Evolutionary conservation across 2,888 invertebrate species (phyloP).

Genomic region (Patella caerulea): DNA sequence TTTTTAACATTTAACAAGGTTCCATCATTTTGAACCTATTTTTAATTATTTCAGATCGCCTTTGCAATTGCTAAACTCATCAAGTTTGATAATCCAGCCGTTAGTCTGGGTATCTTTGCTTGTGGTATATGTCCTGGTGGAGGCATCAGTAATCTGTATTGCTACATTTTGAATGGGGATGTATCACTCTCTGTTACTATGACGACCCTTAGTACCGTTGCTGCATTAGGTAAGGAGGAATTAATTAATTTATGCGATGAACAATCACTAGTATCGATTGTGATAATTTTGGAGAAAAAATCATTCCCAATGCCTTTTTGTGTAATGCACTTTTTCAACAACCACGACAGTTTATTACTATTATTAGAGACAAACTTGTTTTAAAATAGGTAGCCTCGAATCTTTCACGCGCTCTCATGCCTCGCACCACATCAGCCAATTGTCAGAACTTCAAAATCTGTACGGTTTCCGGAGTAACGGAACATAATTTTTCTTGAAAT

Average conservation of each 20-base stretch:
- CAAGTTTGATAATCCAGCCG: conserved; percentile 46
- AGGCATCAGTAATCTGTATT: conserved; percentile 97
- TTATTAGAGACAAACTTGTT: no score
- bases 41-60: conserved; percentile 54
- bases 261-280: not conserved
- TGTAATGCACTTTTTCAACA: no score
- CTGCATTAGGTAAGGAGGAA: conserved; percentile 81
- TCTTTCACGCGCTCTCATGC: no score
- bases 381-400: no score
- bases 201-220: conserved; percentile 91
- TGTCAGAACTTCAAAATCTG: no score
- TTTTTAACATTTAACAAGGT: not conserved
- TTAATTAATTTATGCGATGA: no score
- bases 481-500: no score
- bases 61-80: conserved; percentile 57
- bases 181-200: conserved; percentile 93
- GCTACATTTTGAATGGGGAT: conserved; percentile 91
- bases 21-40: not conserved
- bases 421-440: no score
- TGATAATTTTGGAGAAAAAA: no score
- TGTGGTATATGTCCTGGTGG: conserved; percentile 76
- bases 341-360: no score
- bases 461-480: no score
- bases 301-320: no score
- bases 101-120: conserved; percentile 72